Evolutionary conservation across 1,140 invertebrate genomes (phyloP).

Genomic region (Monochamus saltuarius): DNA sequence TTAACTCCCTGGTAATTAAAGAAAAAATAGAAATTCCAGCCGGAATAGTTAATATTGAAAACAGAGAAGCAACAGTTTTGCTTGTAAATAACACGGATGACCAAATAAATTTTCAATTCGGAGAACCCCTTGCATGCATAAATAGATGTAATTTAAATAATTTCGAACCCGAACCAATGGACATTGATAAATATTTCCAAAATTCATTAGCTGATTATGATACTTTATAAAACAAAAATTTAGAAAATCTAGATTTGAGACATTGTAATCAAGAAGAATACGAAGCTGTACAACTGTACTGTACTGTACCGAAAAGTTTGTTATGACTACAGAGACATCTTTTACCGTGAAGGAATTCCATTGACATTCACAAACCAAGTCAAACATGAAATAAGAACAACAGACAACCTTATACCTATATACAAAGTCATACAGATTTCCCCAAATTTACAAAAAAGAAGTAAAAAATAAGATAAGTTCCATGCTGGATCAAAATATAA

Average conservation of each 20-base stretch:
- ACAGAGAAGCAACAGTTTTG: slow-evolving; percentile 3
- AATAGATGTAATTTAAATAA: slow-evolving; percentile 1
- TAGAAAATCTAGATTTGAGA: slow-evolving; percentile 8
- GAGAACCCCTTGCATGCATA: slow-evolving; percentile 7
- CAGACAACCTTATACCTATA: not conserved
- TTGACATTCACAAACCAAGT: slow-evolving; percentile 21
- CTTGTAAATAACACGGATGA: slow-evolving; percentile 13
- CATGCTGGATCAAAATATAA: not conserved
- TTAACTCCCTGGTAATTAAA: slow-evolving; percentile 13
- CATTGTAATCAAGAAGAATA: slow-evolving; percentile 25
- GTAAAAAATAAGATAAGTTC: not conserved
- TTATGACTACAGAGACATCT: slow-evolving; percentile 20
- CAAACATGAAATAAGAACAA: slow-evolving; percentile 21
- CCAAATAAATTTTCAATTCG: not conserved
- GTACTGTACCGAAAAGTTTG: slow-evolving; percentile 16
- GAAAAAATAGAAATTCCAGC: slow-evolving; percentile 13
- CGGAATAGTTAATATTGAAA: slow-evolving; percentile 18
- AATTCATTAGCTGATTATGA: not conserved
- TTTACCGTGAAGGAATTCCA: slow-evolving; percentile 10
- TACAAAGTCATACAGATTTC: slow-evolving; percentile 11
- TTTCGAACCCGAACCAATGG: slow-evolving; percentile 12
- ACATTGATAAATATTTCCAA: slow-evolving; percentile 5
- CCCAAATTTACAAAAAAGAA: slow-evolving; percentile 6
- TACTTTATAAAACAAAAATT: slow-evolving; percentile 13
- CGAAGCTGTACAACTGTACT: slow-evolving; percentile 4